These are phyloP conservation scores for Grapholita molesta DNA, from an alignment of 1,140 invertebrate species.

Conservation along the genomic window DNA sequence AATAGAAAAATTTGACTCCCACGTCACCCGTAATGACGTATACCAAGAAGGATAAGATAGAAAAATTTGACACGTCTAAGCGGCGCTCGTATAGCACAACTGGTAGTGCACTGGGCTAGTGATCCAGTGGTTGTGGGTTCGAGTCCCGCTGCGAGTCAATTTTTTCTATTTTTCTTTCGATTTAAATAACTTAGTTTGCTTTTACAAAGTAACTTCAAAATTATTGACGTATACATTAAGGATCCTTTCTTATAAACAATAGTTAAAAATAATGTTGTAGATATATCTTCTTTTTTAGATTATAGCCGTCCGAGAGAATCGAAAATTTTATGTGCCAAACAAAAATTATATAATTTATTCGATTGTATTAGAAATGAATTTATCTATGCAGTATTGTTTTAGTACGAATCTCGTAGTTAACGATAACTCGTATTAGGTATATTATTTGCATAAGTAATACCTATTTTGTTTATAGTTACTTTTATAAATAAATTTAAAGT, in stretches of 20 bases:
- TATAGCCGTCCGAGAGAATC: constrained; percentile 36
- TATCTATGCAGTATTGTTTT: constrained; percentile 22
- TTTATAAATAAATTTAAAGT: constrained; percentile 61
- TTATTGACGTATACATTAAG: not conserved
- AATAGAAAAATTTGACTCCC: no score
- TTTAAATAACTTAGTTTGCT: no score
- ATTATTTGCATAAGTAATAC: constrained; percentile 33
- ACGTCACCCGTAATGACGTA: no score
- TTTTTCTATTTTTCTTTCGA: no score
- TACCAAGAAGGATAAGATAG: no score
- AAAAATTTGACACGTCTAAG: no score
- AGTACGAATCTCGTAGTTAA: constrained; percentile 13
- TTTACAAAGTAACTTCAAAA: not conserved
- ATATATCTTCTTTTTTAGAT: constrained; percentile 25
- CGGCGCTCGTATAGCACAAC: no score
- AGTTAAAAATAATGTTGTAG: not conserved
- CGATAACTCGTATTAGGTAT: not conserved
- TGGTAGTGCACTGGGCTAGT: no score
- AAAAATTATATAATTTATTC: constrained; percentile 29
- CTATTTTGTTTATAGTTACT: constrained; percentile 52
- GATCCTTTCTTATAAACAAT: not conserved
- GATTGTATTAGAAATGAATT: constrained; percentile 23
- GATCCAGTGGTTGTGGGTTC: no score
- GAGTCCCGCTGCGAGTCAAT: no score
- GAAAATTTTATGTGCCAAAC: constrained; percentile 39